Evolutionary conservation across 2,113 vertebrate genomes (phyloP).

Genomic region (Nymphicus hollandicus): DNA sequence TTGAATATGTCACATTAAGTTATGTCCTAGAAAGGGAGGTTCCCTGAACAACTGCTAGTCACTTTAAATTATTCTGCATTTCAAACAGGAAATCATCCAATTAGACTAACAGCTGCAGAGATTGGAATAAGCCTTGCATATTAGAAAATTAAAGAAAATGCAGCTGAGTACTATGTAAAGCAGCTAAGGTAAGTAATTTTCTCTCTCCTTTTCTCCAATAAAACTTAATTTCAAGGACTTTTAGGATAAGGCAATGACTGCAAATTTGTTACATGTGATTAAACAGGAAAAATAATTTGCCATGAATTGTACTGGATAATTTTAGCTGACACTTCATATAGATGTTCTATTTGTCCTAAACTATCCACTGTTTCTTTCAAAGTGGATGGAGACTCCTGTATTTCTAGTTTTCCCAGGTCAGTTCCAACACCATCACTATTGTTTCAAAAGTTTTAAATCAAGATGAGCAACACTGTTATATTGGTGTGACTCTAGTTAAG

Average conservation of each 20-base stretch:
- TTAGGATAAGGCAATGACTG: background rate
- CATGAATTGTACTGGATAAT: background rate
- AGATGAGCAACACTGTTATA: background rate
- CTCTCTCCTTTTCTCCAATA: background rate
- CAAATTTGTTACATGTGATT: background rate
- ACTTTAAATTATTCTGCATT: constrained; percentile 70
- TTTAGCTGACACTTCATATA: background rate
- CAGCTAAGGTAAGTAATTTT: constrained; percentile 9
- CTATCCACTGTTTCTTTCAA: background rate
- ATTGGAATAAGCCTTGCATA: constrained; percentile 38
- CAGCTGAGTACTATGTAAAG: background rate
- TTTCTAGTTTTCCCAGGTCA: background rate
- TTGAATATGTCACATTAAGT: constrained; percentile 58
- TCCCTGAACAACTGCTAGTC: constrained; percentile 63
- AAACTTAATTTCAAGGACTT: constrained; percentile 37
- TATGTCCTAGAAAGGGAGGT: constrained; percentile 62
- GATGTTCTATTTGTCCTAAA: background rate
- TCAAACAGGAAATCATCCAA: constrained; percentile 71
- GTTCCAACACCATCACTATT: background rate
- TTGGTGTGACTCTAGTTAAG: background rate
- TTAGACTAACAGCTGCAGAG: constrained; percentile 64
- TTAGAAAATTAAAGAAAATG: constrained; percentile 55
- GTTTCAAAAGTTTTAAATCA: background rate
- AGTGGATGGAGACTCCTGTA: background rate
- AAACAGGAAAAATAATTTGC: background rate